Base-by-base conservation (phyloP, 2,113 vertebrate genomes). In the Capreolus pygargus region DNA sequence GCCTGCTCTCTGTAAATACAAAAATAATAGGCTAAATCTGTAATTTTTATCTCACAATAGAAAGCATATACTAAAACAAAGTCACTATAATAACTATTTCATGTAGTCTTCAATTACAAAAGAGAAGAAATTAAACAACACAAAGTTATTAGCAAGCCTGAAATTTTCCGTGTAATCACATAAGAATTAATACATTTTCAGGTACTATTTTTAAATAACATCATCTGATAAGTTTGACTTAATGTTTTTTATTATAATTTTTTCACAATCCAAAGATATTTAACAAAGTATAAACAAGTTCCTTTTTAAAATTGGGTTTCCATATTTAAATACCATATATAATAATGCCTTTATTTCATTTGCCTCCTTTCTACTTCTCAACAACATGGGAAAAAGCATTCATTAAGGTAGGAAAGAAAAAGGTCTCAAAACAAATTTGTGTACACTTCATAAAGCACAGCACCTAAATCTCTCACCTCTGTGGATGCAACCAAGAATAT, bases 1-100 rank as follows among this genome's bases (percentile, higher is more conserved):
- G 99, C 99, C 64, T 99, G 99, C 93, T 99, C 99, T 97, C 99
- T 99, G 98, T 39, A 89, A 98, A 92, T 1, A 97, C 33, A 98
- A 98, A 98, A 97, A 89, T 1, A 98, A 79, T 1, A 45, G 30
- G 9, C 1, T 39, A 74, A 39, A 84, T 81, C 60, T 67, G 8
- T 89, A 45, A 87, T 84, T 78, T 90, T 95, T 60, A 58, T n/a
- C 50, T 88, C 95, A 81, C 61, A 98, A 97, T 70, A 79, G 60
- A 83, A 97, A 90, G 14, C 8, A 83, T 55, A 94, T 17, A 11
- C 5, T 74, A 94, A 78, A 94, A 30, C n/a, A 89, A 98, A 57
- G 3, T 45, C 47, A 98, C 43, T 89, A 67, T 19, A 67, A 97
- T 8, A 89, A 16, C 33, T 82, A 57, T 12, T n/a, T 83, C 55